Base-by-base conservation (phyloP, 1,140 invertebrate genomes). In the Bombus waltoni region DNA sequence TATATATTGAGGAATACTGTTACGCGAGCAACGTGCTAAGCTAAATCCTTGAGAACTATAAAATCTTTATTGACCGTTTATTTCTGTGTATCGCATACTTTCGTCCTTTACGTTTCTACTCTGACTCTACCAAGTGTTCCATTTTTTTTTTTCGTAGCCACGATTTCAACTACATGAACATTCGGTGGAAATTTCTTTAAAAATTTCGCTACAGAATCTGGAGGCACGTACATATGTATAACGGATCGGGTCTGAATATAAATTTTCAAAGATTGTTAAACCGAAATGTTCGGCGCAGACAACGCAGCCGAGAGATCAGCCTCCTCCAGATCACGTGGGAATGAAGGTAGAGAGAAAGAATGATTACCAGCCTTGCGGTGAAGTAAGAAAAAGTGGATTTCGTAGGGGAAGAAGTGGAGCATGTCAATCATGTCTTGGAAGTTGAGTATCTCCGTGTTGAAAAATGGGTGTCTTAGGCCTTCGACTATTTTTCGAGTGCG, bases 351-450 rank as follows among this genome's bases (percentile, higher is more conserved):
- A 53, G 18, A 28, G 40, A 75, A 38, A 65, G 57, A 78, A 78
- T 11, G 62, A 78, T 78, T n/a, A 22, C 10, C 22, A 25, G 18
- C 18, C 28, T 78, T 66, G 32, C n/a, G 25, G 38, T 32, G 28
- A 28, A 40, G 53, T 9, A n/a, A 65, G 75, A 65, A 65, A 78
- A 62, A 78, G 44, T 13, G 44, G 40, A 78, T 42, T 78, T 66
- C 59, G 38, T 44, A 42, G n/a, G 25, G 11, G 35, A 6, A 35
- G 44, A 40, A 42, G 75, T 65, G 62, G 57, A 78, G 38, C 42
- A 59, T 65, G 57, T 32, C 75, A 77, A 65, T 77, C 75, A 77
- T 62, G 57, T 15, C 10, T 15, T 40, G 6, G n/a, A 53, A 10
- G 42, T 32, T 73, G 15, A 40, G 72, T 73, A 9, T 47, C 15